Evolutionary conservation across 2,797 vertebrate species (phyloP), one percentile per base, ranked within the genome.

Genomic region (Lacerta bilineata): DNA sequence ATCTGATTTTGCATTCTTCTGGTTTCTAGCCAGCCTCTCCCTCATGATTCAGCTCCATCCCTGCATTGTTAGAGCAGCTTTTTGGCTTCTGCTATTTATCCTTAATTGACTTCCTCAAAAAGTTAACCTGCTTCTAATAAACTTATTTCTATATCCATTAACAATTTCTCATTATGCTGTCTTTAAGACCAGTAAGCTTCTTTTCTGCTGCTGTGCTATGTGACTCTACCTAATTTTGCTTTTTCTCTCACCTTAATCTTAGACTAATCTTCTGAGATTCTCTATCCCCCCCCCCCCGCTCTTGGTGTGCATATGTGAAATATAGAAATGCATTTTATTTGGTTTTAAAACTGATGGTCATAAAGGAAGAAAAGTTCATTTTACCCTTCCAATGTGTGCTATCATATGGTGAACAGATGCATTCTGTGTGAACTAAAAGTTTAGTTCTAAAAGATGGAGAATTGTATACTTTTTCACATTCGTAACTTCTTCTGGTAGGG

Each of bases 1-100:
- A 80, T 87, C 90, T 41, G 41, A 46, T 36, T 89, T 80, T 80
- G 11, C 87, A 85, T 89, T 87, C 71, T 55, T 43, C 29, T 90
- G 78, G 10, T 90, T 91, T 87, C 46, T 55, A 85, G 9, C 80
- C 41, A 83, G 0, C 83, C 86, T 91, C n/a, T 83, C 69, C 83
- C 80, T 69, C 29, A 87, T 83, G 72, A 89, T 87, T 59, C n/a
- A 88, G 11, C 8, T 23, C 76, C 88, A 78, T 78, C 41, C 87
- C 87, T 87, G 25, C n/a, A 79, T 39, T 77, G 0, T 85, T 50
- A 64, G 33, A 86, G 59, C 29, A 74, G 29, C n/a, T 50, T 59
- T 76, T 43, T 87, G 17, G 82, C 15, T 87, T 75, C 79, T 83
- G 36, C 43, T 43, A 8, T 81, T 74, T 85, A 39, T 33, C 68